A percentile compares a stretch with the other conserved stretches of the same genome.
phyloP scores from a whole-genome alignment of 2,888 invertebrate genomes.

The Papilio gigon region DNA sequence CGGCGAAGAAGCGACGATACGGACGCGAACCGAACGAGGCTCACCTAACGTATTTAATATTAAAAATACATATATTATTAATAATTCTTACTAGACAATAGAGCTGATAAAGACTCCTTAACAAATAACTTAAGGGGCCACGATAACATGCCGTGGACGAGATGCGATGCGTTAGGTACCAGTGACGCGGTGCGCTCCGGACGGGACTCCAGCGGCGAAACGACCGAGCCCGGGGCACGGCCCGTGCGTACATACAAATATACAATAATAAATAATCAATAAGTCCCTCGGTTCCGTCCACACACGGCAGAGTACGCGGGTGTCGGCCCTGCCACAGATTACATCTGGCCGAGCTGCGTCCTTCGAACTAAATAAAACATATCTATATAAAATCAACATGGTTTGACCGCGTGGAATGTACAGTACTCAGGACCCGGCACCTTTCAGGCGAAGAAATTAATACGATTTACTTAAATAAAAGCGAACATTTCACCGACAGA shows the following conservation, averaged over 20 bases:
- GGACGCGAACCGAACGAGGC: slow-evolving; percentile 76
- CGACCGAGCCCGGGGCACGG: slow-evolving; percentile 51
- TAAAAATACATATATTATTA: slow-evolving; percentile 70
- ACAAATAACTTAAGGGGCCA: slow-evolving; percentile 80
- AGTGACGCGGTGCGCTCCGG: slow-evolving; percentile 74
- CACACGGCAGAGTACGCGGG: slow-evolving; percentile 52
- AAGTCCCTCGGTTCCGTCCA: slow-evolving; percentile 40
- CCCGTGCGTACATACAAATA: slow-evolving; percentile 41
- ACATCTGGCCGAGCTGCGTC: slow-evolving; percentile 64
- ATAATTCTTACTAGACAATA: slow-evolving; percentile 79
- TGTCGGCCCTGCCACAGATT: slow-evolving; percentile 71
- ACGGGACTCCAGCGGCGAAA: slow-evolving; percentile 51
- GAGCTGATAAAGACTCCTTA: slow-evolving; percentile 81
- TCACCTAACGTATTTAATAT: slow-evolving; percentile 71
- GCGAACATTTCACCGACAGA: slow-evolving; percentile 46
- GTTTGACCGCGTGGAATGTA: slow-evolving; percentile 81
- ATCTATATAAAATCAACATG: slow-evolving; percentile 68
- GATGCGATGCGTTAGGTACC: slow-evolving; percentile 75
- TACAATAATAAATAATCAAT: slow-evolving; percentile 43
- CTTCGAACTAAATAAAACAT: slow-evolving; percentile 43
- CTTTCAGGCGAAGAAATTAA: slow-evolving; percentile 76
- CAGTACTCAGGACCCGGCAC: slow-evolving; percentile 75
- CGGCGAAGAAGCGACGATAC: slow-evolving; percentile 73
- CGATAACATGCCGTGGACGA: slow-evolving; percentile 78
- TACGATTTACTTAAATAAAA: slow-evolving; percentile 57